A percentile compares a stretch with the other conserved stretches of the same genome.
These are phyloP conservation scores for Mus pahari DNA, from an alignment of 2,113 vertebrate genomes.

Conservation along the genomic window DNA sequence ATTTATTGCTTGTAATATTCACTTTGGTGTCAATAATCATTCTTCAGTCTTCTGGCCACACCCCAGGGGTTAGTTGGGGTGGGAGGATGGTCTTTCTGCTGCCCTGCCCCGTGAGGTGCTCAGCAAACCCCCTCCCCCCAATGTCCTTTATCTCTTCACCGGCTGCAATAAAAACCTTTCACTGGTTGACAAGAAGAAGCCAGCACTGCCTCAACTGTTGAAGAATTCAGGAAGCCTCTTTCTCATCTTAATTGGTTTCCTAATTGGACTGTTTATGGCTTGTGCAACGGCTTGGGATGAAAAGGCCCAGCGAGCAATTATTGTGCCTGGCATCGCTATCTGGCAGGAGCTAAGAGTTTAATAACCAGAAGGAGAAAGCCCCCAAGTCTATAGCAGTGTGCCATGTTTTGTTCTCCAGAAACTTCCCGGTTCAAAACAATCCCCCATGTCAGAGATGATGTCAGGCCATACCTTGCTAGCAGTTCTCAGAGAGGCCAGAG, in stretches of 20 bases:
- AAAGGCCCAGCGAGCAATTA: constrained; percentile 91
- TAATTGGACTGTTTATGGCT: constrained; percentile 98
- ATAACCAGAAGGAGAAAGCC: constrained; percentile 69
- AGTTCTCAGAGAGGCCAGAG: constrained; percentile 78
- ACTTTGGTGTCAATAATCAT: constrained; percentile 79
- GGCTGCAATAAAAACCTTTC: constrained; percentile 90
- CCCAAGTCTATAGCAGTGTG: constrained; percentile 84
- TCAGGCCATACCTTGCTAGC: constrained; percentile 88
- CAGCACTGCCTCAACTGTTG: constrained; percentile 88
- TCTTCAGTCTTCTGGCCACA: constrained; percentile 79
- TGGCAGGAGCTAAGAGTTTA: constrained; percentile 87
- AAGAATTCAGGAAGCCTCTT: constrained; percentile 90
- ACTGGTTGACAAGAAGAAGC: constrained; percentile 88
- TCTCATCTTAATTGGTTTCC: constrained; percentile 97
- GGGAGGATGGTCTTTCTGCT: constrained; percentile 81
- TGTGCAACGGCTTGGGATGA: constrained; percentile 92
- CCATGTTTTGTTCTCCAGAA: constrained; percentile 85
- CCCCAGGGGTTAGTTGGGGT: constrained; percentile 84
- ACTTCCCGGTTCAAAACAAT: constrained; percentile 84
- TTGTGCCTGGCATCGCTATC: constrained; percentile 88
- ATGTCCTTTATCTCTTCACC: constrained; percentile 86
- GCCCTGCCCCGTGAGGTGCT: constrained; percentile 83
- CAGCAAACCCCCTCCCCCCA: constrained; percentile 83
- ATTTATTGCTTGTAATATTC: constrained; percentile 59
- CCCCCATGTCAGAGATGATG: constrained; percentile 87